Conservation (phyloP, 2,888 invertebrate genomes). For the Hanleya hanleyi region DNA sequence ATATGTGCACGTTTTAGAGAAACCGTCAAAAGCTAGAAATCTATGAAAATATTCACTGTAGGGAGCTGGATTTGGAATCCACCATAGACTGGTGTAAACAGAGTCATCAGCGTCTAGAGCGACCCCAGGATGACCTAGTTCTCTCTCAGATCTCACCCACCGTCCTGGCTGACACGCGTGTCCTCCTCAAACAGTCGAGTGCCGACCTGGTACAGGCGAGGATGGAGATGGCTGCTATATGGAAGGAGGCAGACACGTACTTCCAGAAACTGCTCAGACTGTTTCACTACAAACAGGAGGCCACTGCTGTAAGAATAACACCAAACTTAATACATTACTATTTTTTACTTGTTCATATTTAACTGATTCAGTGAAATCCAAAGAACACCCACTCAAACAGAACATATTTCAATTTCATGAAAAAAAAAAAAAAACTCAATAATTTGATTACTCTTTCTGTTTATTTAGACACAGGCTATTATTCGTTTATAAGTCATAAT, state of each 20-base stretch:
- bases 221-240: slow-evolving; percentile 26
- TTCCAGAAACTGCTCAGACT: slow-evolving; percentile 14
- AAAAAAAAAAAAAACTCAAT: no score
- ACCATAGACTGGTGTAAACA: slow-evolving; percentile 41
- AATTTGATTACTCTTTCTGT: no score
- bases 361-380: no score
- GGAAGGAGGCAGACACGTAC: slow-evolving; percentile 27
- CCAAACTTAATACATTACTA: no score
- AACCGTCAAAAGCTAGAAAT: neutral
- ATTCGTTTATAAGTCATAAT: no score
- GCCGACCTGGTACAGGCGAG: slow-evolving; percentile 20
- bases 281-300: neutral
- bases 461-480: no score
- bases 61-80: slow-evolving; percentile 43
- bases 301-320: neutral
- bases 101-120: slow-evolving; percentile 39
- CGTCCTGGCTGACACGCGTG: slow-evolving; percentile 25
- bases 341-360: neutral
- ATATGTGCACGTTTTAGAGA: neutral
- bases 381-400: no score
- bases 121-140: slow-evolving; percentile 35
- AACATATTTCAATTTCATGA: no score
- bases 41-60: slow-evolving; percentile 24
- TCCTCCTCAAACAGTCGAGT: slow-evolving; percentile 22
- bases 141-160: slow-evolving; percentile 32